phyloP scores from a whole-genome alignment of 2,113 vertebrate species.

The Tetrax tetrax region DNA sequence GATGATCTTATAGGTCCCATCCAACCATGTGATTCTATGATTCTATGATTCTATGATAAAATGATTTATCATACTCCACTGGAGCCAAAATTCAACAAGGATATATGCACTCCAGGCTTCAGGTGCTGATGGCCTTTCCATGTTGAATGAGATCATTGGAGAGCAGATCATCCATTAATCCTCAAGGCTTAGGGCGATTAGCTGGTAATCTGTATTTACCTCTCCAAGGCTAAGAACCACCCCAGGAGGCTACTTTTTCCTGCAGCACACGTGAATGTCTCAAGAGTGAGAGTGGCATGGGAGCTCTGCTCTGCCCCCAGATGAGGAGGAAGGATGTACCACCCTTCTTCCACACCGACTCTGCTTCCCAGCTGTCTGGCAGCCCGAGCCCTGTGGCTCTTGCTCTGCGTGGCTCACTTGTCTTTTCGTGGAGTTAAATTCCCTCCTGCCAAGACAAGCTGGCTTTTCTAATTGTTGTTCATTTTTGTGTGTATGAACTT shows the following conservation, averaged over 20 bases:
- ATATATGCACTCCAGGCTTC: background rate
- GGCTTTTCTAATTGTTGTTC: background rate
- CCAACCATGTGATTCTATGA: no score
- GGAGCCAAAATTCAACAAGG: background rate
- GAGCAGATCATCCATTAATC: constrained; percentile 5
- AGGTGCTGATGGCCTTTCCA: background rate
- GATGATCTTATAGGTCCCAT: no score
- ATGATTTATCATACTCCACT: background rate
- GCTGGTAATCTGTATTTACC: constrained; percentile 10
- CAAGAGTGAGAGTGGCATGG: background rate
- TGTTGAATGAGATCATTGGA: background rate
- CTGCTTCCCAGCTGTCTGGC: background rate
- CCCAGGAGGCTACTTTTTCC: background rate
- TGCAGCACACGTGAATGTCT: background rate
- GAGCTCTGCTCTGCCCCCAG: background rate
- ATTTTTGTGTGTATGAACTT: background rate
- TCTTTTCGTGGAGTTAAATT: background rate
- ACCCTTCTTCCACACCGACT: fast-evolving
- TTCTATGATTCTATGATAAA: no score
- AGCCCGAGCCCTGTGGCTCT: background rate
- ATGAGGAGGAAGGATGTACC: background rate
- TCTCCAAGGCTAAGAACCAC: background rate
- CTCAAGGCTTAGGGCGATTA: background rate
- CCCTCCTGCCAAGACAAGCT: background rate
- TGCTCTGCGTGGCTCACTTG: fast-evolving